These are phyloP conservation scores for Pipistrellus pygmaeus DNA, from an alignment of 2,797 vertebrate species.

Conservation along the genomic window DNA sequence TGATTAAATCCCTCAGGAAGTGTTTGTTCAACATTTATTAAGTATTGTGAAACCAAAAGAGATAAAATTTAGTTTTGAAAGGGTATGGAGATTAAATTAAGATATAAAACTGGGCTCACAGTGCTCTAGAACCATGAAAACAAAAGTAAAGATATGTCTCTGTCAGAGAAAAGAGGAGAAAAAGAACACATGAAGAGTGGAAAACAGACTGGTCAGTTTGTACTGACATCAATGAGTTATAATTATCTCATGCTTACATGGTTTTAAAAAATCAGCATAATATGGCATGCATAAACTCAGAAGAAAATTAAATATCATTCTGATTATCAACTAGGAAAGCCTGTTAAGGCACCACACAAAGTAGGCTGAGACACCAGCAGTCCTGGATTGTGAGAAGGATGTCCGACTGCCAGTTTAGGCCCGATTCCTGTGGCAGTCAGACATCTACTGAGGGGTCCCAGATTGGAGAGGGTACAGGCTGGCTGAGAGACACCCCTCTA, in stretches of 20 bases:
- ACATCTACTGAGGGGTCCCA: no score
- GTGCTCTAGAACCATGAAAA: not conserved
- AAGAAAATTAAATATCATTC: conserved; percentile 4
- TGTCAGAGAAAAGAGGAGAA: not conserved
- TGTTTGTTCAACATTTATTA: conserved; percentile 38
- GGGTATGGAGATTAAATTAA: conserved; percentile 45
- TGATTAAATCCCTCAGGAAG: conserved; percentile 5
- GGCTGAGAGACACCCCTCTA: no score
- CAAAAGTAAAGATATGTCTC: not conserved
- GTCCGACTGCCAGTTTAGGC: no score
- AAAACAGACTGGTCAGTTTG: not conserved
- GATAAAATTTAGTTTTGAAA: conserved; percentile 30
- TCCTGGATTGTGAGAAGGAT: no score
- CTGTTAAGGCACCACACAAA: not conserved
- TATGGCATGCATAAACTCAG: not conserved
- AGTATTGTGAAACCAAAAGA: conserved; percentile 19
- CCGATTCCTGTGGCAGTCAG: no score
- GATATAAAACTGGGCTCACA: not conserved
- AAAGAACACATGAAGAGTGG: not conserved
- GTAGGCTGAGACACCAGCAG: not conserved
- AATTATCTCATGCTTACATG: not conserved
- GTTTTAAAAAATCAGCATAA: conserved; percentile 22
- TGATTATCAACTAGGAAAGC: not conserved
- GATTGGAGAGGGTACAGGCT: no score
- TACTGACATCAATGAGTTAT: not conserved